phyloP scores from a whole-genome alignment of 2,797 vertebrate genomes.

The Rhinophrynus dorsalis region DNA sequence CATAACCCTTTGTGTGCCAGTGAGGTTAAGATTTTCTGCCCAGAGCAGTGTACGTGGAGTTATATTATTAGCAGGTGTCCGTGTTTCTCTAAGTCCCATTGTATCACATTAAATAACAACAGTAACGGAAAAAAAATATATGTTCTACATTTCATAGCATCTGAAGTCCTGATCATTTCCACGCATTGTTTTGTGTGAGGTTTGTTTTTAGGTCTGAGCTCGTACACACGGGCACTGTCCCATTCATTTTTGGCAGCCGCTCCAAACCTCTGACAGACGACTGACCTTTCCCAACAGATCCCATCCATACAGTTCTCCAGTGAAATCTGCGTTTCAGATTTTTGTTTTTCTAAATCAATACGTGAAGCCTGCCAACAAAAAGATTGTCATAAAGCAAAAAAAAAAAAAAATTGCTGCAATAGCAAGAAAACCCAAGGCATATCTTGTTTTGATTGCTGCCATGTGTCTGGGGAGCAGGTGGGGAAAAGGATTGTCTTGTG shows the following conservation, averaged over 20 bases:
- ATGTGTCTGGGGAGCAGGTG: conserved; percentile 4
- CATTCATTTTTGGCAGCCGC: not conserved
- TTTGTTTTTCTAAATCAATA: conserved; percentile 19
- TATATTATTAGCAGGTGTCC: too few relatives aligned
- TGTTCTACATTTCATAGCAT: too few relatives aligned
- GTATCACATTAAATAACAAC: too few relatives aligned
- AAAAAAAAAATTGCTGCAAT: not conserved
- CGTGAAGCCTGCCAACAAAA: conserved; percentile 22
- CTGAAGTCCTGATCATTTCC: conserved; percentile 18
- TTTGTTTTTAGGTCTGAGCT: conserved; percentile 4
- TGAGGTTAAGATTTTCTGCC: too few relatives aligned
- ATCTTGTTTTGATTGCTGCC: conserved; percentile 10
- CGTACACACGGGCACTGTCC: not conserved
- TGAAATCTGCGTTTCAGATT: not conserved
- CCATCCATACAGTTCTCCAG: not conserved
- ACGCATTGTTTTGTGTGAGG: not conserved
- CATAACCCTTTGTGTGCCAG: too few relatives aligned
- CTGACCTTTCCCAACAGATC: conserved; percentile 9
- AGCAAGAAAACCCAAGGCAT: not conserved
- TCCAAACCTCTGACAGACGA: conserved; percentile 5
- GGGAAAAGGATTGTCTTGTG: not conserved
- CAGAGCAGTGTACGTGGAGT: too few relatives aligned
- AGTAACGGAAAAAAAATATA: too few relatives aligned
- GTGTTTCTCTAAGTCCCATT: too few relatives aligned
- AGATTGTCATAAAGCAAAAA: not conserved